A percentile compares a stretch with the other conserved stretches of the same genome.
phyloP scores from a whole-genome alignment of 2,113 vertebrate species.

The Salvelinus namaycush region DNA sequence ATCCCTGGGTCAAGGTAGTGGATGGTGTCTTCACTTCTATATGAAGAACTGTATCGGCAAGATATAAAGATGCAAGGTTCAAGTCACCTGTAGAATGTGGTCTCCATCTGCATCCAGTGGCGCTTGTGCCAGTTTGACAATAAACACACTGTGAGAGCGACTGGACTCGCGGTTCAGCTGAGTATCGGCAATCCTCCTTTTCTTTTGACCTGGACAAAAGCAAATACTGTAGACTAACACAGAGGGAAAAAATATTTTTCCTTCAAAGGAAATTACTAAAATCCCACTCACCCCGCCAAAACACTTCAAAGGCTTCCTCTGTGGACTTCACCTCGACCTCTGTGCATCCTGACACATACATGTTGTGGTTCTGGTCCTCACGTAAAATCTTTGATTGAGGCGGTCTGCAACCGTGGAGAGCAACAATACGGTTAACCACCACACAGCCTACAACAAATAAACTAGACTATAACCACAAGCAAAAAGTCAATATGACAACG shows the following conservation, averaged over 20 bases:
- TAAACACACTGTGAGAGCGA: constrained; percentile 95
- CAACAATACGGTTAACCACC: neutral
- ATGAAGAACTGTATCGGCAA: neutral
- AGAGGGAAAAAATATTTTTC: constrained; percentile 65
- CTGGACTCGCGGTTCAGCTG: constrained; percentile 93
- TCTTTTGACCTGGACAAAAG: constrained; percentile 74
- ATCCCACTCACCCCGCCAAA: constrained; percentile 90
- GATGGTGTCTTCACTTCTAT: neutral
- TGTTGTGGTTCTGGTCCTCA: constrained; percentile 96
- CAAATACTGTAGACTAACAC: neutral
- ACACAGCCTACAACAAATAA: neutral
- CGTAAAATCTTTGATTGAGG: constrained; percentile 92
- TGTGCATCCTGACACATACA: constrained; percentile 94
- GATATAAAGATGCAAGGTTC: neutral
- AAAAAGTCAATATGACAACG: neutral
- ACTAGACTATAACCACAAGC: neutral
- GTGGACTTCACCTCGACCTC: constrained; percentile 96
- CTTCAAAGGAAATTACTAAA: constrained; percentile 55
- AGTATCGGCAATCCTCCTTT: constrained; percentile 84
- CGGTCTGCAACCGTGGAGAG: constrained; percentile 72
- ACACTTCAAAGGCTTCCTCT: constrained; percentile 95
- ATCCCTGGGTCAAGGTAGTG: neutral
- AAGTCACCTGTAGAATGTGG: constrained; percentile 87
- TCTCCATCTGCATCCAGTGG: constrained; percentile 93
- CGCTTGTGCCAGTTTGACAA: constrained; percentile 90